Percentiles rank a stretch among this genome's conserved stretches.
Conservation (phyloP, 2,113 vertebrate species). For the Salminus brasiliensis region DNA sequence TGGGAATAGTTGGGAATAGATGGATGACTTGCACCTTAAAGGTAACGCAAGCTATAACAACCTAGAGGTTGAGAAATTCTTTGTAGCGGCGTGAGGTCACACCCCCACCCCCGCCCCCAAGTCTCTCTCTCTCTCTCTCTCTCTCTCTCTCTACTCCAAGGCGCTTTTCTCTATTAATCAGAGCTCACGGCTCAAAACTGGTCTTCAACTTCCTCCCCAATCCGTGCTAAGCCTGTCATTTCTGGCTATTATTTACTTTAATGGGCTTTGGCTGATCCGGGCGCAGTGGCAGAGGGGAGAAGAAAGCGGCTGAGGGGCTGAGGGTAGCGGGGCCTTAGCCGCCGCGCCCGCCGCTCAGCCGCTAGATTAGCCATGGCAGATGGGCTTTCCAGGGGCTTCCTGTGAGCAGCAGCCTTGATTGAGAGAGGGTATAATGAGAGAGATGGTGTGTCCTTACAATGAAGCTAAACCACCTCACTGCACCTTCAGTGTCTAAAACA, state of each 20-base stretch:
- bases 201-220: conserved; percentile 99
- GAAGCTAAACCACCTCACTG: conserved; percentile 94
- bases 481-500: conserved; percentile 98
- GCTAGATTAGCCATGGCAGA: conserved; percentile 99
- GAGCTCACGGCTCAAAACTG: conserved; percentile 96
- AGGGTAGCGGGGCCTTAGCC: conserved; percentile 85
- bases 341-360: conserved; percentile 93
- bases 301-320: conserved; percentile 93
- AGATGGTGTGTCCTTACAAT: conserved; percentile 98
- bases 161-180: conserved; percentile 99
- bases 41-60: conserved; percentile 95
- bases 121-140: conserved; percentile 79
- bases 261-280: conserved; percentile 99
- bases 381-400: conserved; percentile 99
- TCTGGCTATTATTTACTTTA: conserved; percentile 99
- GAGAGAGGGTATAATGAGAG: conserved; percentile 99
- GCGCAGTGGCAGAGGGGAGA: conserved; percentile 98
- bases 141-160: conserved; percentile 88
- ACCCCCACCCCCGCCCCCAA: conserved; percentile 70
- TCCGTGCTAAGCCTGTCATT: conserved; percentile 99
- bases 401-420: conserved; percentile 98
- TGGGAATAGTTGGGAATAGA: conserved; percentile 80
- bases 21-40: conserved; percentile 95
- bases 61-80: conserved; percentile 95
- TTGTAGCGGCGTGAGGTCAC: conserved; percentile 94